Percentiles rank a stretch among this genome's conserved stretches.
Evolutionary conservation across 2,797 vertebrate species (phyloP).

Genomic region (Picus viridis): DNA sequence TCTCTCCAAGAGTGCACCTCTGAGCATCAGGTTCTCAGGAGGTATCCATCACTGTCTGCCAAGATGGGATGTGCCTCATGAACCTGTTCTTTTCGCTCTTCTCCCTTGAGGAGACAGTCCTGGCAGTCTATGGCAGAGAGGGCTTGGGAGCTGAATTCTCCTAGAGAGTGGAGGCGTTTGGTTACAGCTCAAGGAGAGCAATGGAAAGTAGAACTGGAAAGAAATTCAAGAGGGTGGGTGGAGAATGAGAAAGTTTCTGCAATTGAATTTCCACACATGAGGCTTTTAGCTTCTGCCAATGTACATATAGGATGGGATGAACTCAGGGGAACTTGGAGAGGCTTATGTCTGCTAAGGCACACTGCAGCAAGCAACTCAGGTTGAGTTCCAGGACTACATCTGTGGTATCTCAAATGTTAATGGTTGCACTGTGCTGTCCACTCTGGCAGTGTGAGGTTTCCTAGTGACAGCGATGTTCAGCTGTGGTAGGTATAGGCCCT

Average conservation of each 20-base stretch:
- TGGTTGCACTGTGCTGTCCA: rapidly evolving
- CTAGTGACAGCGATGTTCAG: not conserved
- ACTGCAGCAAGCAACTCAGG: not conserved
- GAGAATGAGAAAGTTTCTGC: slow-evolving; percentile 53
- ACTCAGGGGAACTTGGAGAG: not conserved
- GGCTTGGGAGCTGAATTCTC: not conserved
- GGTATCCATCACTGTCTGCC: rapidly evolving
- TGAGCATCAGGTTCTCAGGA: not conserved
- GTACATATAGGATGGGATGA: slow-evolving; percentile 37
- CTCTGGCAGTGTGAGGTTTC: not conserved
- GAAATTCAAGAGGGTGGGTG: slow-evolving; percentile 44
- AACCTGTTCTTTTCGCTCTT: not conserved
- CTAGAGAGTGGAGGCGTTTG: not conserved
- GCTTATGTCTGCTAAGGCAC: not conserved
- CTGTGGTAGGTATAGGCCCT: not conserved
- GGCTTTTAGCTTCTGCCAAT: slow-evolving; percentile 51
- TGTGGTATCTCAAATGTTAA: not conserved
- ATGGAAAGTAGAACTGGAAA: slow-evolving; percentile 28
- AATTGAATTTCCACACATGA: not conserved
- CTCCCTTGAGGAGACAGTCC: not conserved
- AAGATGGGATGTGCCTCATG: not conserved
- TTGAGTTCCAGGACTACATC: not conserved
- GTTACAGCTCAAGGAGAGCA: not conserved
- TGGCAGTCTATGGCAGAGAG: rapidly evolving
- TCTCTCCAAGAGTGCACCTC: not conserved